Conservation (phyloP, 2,888 invertebrate species). For the Patella ulyssiponensis region DNA sequence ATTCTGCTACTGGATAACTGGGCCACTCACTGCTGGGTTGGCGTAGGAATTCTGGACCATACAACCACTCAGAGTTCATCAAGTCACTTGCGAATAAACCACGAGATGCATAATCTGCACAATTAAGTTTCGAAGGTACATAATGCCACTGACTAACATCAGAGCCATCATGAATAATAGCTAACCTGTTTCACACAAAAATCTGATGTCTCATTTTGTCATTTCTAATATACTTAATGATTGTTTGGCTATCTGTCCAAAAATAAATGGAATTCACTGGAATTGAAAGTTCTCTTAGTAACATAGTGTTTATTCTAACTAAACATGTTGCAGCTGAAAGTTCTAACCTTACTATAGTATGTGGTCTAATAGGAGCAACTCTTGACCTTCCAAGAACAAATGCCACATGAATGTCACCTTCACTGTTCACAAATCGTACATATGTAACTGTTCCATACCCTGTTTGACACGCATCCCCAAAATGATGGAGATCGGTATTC, state of each 20-base stretch:
- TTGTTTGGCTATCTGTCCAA: slow-evolving; percentile 25
- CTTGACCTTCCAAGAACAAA: slow-evolving; percentile 9
- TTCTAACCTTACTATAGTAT: slow-evolving; percentile 14
- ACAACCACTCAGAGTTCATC: slow-evolving; percentile 24
- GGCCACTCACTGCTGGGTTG: background rate
- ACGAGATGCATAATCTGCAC: slow-evolving; percentile 36
- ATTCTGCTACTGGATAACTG: too few relatives aligned
- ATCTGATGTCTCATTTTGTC: background rate
- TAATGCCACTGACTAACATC: slow-evolving; percentile 32
- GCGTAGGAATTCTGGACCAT: slow-evolving; percentile 35
- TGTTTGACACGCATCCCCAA: slow-evolving; percentile 1
- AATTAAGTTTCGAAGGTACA: slow-evolving; percentile 27
- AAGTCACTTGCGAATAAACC: slow-evolving; percentile 27
- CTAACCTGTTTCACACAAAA: too few relatives aligned
- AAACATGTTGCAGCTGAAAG: slow-evolving; percentile 17
- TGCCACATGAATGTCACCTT: slow-evolving; percentile 12
- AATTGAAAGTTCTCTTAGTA: slow-evolving; percentile 7
- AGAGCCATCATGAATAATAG: slow-evolving; percentile 8
- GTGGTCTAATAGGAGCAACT: slow-evolving; percentile 17
- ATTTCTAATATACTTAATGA: slow-evolving; percentile 22
- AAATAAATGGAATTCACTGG: slow-evolving; percentile 1
- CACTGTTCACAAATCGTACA: background rate
- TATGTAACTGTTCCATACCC: slow-evolving; percentile 17
- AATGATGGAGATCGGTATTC: slow-evolving; percentile 15
- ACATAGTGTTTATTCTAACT: slow-evolving; percentile 19